These are phyloP conservation scores for Hucho hucho DNA, from an alignment of 2,113 vertebrate species.

Conservation along the genomic window DNA sequence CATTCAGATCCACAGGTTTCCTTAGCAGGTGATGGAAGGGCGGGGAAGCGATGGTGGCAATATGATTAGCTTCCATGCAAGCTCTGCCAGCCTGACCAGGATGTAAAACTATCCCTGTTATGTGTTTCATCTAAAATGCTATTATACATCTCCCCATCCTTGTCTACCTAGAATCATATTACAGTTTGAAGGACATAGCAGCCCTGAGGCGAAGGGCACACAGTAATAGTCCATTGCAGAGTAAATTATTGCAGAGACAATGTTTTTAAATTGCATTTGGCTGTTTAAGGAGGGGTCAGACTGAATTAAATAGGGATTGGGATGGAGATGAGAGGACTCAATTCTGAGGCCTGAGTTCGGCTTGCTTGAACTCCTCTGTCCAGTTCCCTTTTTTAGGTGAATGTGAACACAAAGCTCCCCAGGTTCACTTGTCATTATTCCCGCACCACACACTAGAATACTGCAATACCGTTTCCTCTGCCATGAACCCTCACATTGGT, in stretches of 20 bases:
- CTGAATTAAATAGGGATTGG: background rate
- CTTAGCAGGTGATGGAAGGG: background rate
- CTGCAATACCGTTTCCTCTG: no score
- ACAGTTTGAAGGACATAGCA: background rate
- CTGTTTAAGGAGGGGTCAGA: background rate
- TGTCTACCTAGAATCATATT: background rate
- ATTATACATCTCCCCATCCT: background rate
- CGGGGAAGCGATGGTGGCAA: background rate
- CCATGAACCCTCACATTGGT: no score
- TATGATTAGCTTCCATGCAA: background rate
- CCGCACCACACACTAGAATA: no score
- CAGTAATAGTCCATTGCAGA: background rate
- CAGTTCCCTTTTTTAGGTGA: no score
- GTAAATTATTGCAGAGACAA: conserved; percentile 6
- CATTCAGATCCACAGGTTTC: background rate
- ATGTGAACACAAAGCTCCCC: no score
- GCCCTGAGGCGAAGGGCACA: background rate
- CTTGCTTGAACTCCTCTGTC: no score
- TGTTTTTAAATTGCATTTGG: conserved; percentile 19
- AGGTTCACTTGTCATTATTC: no score
- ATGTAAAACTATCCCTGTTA: background rate
- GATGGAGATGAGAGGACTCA: background rate
- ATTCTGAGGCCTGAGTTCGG: no score
- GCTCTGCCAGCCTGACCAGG: background rate
- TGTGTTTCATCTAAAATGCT: no score